Percentiles rank a stretch among this genome's conserved stretches.
phyloP scores from a whole-genome alignment of 1,140 invertebrate species.

The Plutomurus gul region DNA sequence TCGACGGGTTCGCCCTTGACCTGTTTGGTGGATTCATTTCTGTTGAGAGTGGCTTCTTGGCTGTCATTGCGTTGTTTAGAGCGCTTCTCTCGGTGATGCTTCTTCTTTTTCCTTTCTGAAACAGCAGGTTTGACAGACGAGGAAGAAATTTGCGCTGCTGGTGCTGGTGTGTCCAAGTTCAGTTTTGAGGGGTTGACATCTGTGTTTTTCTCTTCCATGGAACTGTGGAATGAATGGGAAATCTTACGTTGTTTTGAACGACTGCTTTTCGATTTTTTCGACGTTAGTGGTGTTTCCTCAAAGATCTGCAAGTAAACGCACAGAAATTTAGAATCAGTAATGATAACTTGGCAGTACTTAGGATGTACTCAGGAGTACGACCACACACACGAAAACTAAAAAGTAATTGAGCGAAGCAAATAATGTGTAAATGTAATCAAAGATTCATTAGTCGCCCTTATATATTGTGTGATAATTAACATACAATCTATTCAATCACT shows the following conservation, averaged over 20 bases:
- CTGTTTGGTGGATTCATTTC: slow-evolving; percentile 30
- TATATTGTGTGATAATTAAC: too few species aligned
- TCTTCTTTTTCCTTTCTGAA: slow-evolving; percentile 48
- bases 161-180: neutral
- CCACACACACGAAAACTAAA: neutral
- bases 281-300: slow-evolving; percentile 43
- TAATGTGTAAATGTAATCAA: too few species aligned
- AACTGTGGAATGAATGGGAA: slow-evolving; percentile 23
- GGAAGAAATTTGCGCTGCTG: too few species aligned
- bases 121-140: neutral
- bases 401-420: too few species aligned
- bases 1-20: slow-evolving; percentile 41
- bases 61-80: slow-evolving; percentile 47
- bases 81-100: slow-evolving; percentile 46
- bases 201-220: slow-evolving; percentile 24
- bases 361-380: neutral
- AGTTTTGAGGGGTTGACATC: neutral
- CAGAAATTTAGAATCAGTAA: neutral
- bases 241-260: slow-evolving; percentile 32
- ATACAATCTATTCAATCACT: too few species aligned
- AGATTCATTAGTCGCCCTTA: too few species aligned
- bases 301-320: slow-evolving; percentile 20
- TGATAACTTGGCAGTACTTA: neutral
- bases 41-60: slow-evolving; percentile 20
- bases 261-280: slow-evolving; percentile 36